Evolutionary conservation across 2,797 vertebrate genomes (phyloP), one percentile per base, ranked within the genome.

Genomic region (Delichon dasypus): DNA sequence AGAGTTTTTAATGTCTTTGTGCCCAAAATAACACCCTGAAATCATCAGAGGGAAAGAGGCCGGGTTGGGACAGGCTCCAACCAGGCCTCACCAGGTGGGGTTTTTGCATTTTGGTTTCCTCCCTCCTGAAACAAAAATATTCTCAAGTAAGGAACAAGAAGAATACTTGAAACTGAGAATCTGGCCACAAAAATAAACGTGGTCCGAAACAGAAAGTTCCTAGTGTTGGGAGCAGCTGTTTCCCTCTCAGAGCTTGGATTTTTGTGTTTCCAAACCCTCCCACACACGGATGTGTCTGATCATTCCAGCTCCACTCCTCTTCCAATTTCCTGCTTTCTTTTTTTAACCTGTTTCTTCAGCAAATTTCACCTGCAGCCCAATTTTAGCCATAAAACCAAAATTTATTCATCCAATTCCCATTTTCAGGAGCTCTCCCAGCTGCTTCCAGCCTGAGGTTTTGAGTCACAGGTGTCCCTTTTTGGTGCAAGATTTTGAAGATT

Each of bases 381-480:
- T 73, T 95, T 83, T 65, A 53, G 58, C 64, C 73, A 10, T 2
- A 77, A 80, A 93, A 23, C 42, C 25, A 7, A 74, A 45, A 64
- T 2, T 8, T 5, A 2, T 66, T 45, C 11, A 21, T 66, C 61
- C 13, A 10, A 1, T 62, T 45, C n/a, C 38, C 60, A 50, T 26
- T 92, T 88, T 66, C 3, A 0, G 51, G 6, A 13, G 67, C 67
- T 48, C 13, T 22, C 54, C 32, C 54, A 57, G 54, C 50, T 29
- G 50, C 3, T 65, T 38, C 5, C 1, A 1, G 57, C 7, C 1
- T 1, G 66, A 17, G 16, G 55, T 54, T 54, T 34, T 22, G 7
- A 23, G 57, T 22, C 3, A 2, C 29, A 21, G 20, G 14, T 79
- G 36, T 13, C 7, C 17, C 34, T 84, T 68, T 38, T 36, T 15